A percentile compares a stretch with the other conserved stretches of the same genome.
Evolutionary conservation across 1,140 invertebrate genomes (phyloP).

Genomic region (Tribolium madens): DNA sequence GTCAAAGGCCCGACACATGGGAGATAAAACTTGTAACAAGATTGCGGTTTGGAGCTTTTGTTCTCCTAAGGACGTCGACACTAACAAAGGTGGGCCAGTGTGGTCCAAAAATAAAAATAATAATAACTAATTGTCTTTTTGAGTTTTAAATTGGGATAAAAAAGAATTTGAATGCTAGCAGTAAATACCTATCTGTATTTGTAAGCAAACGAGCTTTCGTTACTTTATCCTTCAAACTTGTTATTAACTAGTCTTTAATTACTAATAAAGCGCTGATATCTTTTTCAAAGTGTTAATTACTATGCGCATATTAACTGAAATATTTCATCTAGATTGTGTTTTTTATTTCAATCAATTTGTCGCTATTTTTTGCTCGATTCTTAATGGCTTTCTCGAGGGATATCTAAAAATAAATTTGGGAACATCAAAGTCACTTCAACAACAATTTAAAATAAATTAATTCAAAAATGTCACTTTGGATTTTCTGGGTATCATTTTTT

Average conservation of each 20-base stretch:
- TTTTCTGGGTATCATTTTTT: background rate
- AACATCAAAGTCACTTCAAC: background rate
- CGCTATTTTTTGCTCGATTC: background rate
- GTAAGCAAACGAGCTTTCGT: background rate
- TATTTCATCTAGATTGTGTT: background rate
- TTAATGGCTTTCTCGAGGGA: background rate
- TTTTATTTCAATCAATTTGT: background rate
- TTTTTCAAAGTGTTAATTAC: background rate
- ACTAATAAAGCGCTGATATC: background rate
- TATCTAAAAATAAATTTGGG: background rate
- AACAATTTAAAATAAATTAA: background rate
- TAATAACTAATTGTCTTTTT: constrained; percentile 16
- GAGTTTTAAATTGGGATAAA: constrained; percentile 12
- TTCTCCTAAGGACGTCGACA: constrained; percentile 7
- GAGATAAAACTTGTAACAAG: constrained; percentile 20
- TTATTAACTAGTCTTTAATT: background rate
- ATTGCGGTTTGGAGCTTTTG: constrained; percentile 32
- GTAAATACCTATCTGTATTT: constrained; percentile 39
- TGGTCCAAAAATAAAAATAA: constrained; percentile 33
- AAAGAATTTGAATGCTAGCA: constrained; percentile 21
- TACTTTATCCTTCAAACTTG: background rate
- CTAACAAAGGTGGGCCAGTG: constrained; percentile 3
- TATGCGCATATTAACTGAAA: background rate
- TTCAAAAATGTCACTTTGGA: background rate
- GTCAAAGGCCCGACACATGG: background rate